phyloP scores from a whole-genome alignment of 2,888 invertebrate species.

The Drosophila greeni region DNA sequence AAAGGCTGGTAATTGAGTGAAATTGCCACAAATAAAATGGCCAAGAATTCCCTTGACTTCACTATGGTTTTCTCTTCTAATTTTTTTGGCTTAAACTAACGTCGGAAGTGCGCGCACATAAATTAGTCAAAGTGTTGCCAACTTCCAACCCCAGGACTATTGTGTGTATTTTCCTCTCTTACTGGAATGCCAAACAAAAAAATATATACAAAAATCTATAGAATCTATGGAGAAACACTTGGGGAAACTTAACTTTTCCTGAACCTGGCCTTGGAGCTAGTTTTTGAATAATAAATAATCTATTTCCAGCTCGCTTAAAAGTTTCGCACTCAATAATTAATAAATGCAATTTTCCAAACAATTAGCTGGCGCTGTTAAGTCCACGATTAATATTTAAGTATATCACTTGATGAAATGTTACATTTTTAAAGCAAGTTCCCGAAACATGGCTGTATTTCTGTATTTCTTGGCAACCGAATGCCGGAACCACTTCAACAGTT shows the following conservation, averaged over 20 bases:
- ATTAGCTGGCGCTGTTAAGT: conserved; percentile 22
- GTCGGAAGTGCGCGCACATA: conserved; percentile 46
- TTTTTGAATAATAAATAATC: conserved; percentile 29
- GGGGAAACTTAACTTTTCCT: not conserved
- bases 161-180: conserved; percentile 1
- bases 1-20: conserved; percentile 40
- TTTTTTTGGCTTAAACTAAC: conserved; percentile 25
- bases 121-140: conserved; percentile 40
- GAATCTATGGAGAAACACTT: not conserved
- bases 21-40: conserved; percentile 39
- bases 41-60: conserved; percentile 12
- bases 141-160: not conserved
- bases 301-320: conserved; percentile 1
- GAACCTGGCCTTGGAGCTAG: not conserved
- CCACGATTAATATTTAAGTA: conserved; percentile 28
- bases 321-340: conserved; percentile 36
- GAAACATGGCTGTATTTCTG: not conserved
- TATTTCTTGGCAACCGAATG: conserved; percentile 14
- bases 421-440: conserved; percentile 6
- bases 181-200: not conserved
- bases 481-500: conserved; percentile 16
- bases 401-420: not conserved
- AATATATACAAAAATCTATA: not conserved
- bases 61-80: not conserved
- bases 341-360: conserved; percentile 35